Base-by-base conservation (phyloP, 2,888 invertebrate species). In the Chymomyza fuscimana region DNA sequence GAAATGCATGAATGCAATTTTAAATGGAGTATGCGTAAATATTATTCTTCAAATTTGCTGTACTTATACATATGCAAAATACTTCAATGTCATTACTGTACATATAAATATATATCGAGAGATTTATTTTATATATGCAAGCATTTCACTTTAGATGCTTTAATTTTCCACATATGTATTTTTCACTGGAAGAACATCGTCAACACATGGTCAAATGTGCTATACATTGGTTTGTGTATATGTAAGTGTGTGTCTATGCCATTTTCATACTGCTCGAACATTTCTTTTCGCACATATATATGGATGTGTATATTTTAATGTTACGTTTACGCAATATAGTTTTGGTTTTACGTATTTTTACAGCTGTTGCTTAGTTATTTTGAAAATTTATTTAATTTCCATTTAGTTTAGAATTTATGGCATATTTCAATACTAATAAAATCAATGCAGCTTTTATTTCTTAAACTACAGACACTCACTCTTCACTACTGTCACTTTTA, bases 401-500 rank as follows among this genome's bases (percentile, higher is more conserved):
- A 64, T 68, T 78, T 70, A 9, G 50, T 22, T 51, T 50, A 63
- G n/a, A 16, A 62, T 50, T 62, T 62, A 10, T 62, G 3, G 46
- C 61, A 63, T 36, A 50, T 73, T 63, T 54, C 68, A 59, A 67
- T 63, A 76, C 65, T 68, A 52, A 63, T 77, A 70, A 32, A 32
- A 76, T 73, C 81, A 82, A 80, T 74, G 67, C 59, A 58, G 22
- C 80, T 74, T 80, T 74, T 22, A 15, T 70, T 63, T 69, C 76
- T 78, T 77, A 78, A 76, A 66, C 77, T 74, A 62, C 73, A 74
- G 79, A 73, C 78, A 83, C 83, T 83, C 69, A 46, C 40, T 46
- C 40, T 46, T 70, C 89, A 90, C 89, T 88, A 90, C 89, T 86
- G 90, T 89, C 90, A 90, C 90, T 87, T 89, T 89, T 87, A 87